These are phyloP conservation scores for Ceratina calcarata DNA, from an alignment of 1,140 invertebrate genomes.

Conservation along the genomic window DNA sequence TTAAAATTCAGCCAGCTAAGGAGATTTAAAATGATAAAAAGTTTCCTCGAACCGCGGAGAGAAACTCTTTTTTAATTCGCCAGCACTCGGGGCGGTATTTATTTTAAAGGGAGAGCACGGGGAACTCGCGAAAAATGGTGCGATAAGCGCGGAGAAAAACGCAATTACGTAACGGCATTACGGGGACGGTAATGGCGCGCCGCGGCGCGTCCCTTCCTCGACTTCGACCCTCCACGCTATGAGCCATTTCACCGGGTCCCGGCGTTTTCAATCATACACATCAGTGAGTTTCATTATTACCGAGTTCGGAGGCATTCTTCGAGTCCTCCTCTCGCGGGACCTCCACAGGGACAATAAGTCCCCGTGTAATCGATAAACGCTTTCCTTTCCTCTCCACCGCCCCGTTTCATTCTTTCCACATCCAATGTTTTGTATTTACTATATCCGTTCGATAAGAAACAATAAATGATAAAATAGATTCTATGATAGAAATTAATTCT, in stretches of 20 bases:
- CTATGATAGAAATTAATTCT: too few species aligned
- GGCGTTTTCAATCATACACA: conserved; percentile 76
- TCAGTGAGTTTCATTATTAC: conserved; percentile 75
- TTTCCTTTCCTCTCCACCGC: not conserved
- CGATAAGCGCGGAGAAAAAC: conserved; percentile 35
- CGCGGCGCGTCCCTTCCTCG: conserved; percentile 28
- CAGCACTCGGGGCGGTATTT: too few species aligned
- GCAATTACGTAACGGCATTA: conserved; percentile 48
- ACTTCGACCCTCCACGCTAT: conserved; percentile 16
- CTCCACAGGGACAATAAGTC: conserved; percentile 33
- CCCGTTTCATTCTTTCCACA: too few species aligned
- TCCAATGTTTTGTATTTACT: too few species aligned
- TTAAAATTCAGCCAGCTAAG: too few species aligned
- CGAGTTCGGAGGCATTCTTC: conserved; percentile 68
- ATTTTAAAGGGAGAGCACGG: too few species aligned
- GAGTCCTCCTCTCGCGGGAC: conserved; percentile 12
- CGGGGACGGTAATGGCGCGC: conserved; percentile 33
- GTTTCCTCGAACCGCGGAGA: too few species aligned
- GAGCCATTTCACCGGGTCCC: conserved; percentile 57
- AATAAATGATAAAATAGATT: too few species aligned
- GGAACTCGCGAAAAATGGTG: conserved; percentile 19
- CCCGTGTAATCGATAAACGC: conserved; percentile 50
- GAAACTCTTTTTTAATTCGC: too few species aligned
- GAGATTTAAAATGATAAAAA: too few species aligned
- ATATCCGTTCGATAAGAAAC: too few species aligned